Evolutionary conservation across 2,888 invertebrate species (phyloP), one percentile per base, ranked within the genome.

Genomic region (Mimachlamys varia): DNA sequence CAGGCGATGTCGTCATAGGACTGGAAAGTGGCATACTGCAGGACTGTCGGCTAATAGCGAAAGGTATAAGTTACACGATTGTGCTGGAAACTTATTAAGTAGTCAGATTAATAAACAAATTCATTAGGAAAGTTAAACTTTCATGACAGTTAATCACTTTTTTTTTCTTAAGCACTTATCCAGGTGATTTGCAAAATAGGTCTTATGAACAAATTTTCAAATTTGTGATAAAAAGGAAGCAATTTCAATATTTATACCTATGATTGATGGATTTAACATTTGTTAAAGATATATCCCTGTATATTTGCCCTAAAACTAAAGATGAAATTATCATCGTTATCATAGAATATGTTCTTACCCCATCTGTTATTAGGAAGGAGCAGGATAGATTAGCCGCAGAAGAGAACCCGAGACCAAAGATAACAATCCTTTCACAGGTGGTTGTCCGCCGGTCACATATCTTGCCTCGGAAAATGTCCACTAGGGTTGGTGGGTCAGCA

Each of bases 321-420:
- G n/a, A n/a, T n/a, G n/a, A n/a, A n/a, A n/a, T 76, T 15, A 62
- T 5, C 62, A 62, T 62, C 62, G n/a, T 62, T 22, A 62, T 44
- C 44, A 44, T 44, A 44, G 7, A 44, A n/a, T 27, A 62, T 76
- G 0, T 27, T 33, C 89, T 91, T 89, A 94, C 94, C 93, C 92
- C 88, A 76, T 94, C 88, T 37, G 76, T 88, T 27, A 92, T 90
- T 2, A 91, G 87, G 87, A 88, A 92, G 62, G 89, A 89, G 37
- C 94, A 94, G 22, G 92, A 92, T 44, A 94, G 92, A 27, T 91
- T 91, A 15, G 90, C 22, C 5, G 91, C 91, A n/a, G 91, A 87
- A 0, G 92, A 89, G 89, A 94, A 94, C 0, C 92, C 92, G 33
- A 91, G 89, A 3, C 94, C 94, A 62, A 89, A 90, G 13, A 94